Percentiles rank a stretch among this genome's conserved stretches.
These are phyloP conservation scores for Chaetodon trifasciatus DNA, from an alignment of 2,797 vertebrate species.

Conservation along the genomic window DNA sequence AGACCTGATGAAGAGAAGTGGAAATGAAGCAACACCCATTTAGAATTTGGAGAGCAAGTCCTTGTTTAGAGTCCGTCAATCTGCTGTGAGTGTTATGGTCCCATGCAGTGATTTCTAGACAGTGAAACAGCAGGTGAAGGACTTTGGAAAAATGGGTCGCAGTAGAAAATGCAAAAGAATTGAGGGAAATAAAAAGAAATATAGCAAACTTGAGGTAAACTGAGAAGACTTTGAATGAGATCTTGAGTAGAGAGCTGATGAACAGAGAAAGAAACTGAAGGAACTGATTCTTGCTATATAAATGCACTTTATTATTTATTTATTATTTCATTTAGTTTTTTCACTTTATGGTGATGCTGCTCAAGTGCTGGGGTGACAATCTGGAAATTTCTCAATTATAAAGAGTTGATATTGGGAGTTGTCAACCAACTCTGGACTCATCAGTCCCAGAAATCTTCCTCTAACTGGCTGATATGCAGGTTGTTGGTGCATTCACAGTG, in stretches of 20 bases:
- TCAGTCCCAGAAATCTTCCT: not conserved
- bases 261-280: not conserved
- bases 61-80: too few species aligned
- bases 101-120: not conserved
- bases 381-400: not conserved
- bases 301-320: too few species aligned
- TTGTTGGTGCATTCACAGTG: conserved; percentile 2
- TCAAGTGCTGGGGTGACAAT: not conserved
- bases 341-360: not conserved
- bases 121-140: not conserved
- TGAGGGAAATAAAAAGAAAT: not conserved
- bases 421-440: not conserved
- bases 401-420: not conserved
- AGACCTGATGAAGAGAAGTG: conserved; percentile 83
- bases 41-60: too few species aligned
- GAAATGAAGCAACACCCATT: too few species aligned
- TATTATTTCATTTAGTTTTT: too few species aligned
- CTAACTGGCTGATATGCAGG: not conserved
- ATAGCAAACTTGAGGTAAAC: not conserved
- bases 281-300: not conserved
- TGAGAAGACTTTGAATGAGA: not conserved
- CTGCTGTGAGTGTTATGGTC: not conserved
- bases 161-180: not conserved
- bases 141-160: not conserved
- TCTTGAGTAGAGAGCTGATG: not conserved